These are phyloP conservation scores for Labrus mixtus DNA, from an alignment of 2,113 vertebrate species.

Conservation along the genomic window DNA sequence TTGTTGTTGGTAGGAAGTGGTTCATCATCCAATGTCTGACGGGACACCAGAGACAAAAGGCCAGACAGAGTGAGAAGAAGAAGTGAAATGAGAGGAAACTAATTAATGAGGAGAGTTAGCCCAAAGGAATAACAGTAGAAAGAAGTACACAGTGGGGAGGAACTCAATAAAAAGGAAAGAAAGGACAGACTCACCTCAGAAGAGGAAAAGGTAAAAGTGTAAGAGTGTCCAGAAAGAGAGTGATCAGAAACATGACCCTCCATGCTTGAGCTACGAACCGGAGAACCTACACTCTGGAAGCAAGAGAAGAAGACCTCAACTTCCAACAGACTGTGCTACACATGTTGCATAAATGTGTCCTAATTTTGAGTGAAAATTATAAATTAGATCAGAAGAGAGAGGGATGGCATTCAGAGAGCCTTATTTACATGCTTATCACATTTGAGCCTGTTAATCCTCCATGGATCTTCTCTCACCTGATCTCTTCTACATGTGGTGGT, in stretches of 20 bases:
- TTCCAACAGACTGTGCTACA: slow-evolving; percentile 16
- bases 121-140: neutral
- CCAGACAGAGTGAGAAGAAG: neutral
- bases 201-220: slow-evolving; percentile 91
- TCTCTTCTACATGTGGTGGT: slow-evolving; percentile 81
- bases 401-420: neutral
- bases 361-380: neutral
- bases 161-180: neutral
- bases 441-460: neutral
- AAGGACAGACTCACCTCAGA: slow-evolving; percentile 88
- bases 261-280: slow-evolving; percentile 87
- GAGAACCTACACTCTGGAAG: slow-evolving; percentile 88
- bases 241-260: slow-evolving; percentile 88
- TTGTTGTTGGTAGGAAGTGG: slow-evolving; percentile 82
- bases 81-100: neutral
- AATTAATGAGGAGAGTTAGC: no score
- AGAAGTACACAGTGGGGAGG: neutral
- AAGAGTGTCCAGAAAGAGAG: slow-evolving; percentile 89
- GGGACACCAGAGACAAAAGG: slow-evolving; percentile 9
- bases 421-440: neutral
- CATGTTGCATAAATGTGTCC: neutral
- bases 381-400: neutral
- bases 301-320: slow-evolving; percentile 56
- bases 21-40: slow-evolving; percentile 87
- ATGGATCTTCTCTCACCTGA: slow-evolving; percentile 74